Conservation (phyloP, 2,888 invertebrate genomes). For the Drosophila demipolita region DNA sequence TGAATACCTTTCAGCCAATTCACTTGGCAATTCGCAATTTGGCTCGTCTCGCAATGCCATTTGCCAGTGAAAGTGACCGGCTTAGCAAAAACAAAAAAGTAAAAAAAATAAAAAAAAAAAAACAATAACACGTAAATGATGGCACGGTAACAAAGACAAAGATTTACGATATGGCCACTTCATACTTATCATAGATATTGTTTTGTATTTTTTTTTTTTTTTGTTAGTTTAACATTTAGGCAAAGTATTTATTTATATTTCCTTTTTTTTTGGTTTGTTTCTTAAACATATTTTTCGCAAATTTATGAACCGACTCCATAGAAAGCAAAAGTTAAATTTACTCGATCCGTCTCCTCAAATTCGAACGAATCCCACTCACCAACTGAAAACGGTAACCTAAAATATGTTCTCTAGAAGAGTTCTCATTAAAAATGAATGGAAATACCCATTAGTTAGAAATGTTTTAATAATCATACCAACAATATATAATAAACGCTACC, state of each 20-base stretch:
- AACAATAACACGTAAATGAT: conserved; percentile 24
- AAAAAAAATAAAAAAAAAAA: conserved; percentile 28
- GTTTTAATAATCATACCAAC: not conserved
- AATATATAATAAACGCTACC: not conserved
- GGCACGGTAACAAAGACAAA: conserved; percentile 53
- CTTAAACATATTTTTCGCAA: conserved; percentile 19
- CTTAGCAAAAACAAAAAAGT: conserved; percentile 1
- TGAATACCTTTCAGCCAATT: conserved; percentile 27
- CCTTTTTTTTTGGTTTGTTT: conserved; percentile 6
- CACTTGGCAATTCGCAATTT: conserved; percentile 29
- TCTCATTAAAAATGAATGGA: not conserved
- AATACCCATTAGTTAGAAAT: not conserved
- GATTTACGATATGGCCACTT: conserved; percentile 64
- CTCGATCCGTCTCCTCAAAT: not conserved
- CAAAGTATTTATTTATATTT: conserved; percentile 18
- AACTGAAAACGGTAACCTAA: not conserved
- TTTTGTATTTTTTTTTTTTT: conserved; percentile 21
- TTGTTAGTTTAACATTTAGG: conserved; percentile 17
- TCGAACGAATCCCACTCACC: not conserved
- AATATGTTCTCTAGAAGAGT: not conserved
- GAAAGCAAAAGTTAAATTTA: conserved; percentile 2
- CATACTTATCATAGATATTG: conserved; percentile 52
- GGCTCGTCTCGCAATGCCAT: conserved; percentile 26
- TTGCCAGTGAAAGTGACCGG: conserved; percentile 62
- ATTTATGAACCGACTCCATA: not conserved